Evolutionary conservation across 1,140 invertebrate species (phyloP).

Genomic region (Atopsyche davidsoni): DNA sequence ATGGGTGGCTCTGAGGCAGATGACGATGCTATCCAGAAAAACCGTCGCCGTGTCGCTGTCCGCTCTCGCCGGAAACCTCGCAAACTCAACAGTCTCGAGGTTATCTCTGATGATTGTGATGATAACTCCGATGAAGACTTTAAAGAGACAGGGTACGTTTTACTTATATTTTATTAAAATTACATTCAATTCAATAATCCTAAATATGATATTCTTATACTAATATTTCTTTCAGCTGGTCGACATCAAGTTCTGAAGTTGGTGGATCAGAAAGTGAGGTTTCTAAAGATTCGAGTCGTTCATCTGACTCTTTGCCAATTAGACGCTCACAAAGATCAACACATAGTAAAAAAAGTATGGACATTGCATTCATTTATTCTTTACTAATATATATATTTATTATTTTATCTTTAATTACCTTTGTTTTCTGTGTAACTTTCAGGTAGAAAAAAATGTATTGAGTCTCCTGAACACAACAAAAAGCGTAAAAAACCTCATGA

Average conservation of each 20-base stretch:
- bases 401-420: neutral
- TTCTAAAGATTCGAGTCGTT: slow-evolving; percentile 32
- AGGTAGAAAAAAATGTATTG: slow-evolving; percentile 18
- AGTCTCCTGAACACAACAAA: slow-evolving; percentile 23
- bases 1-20: slow-evolving; percentile 39
- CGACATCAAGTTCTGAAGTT: slow-evolving; percentile 29
- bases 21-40: slow-evolving; percentile 49
- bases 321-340: slow-evolving; percentile 32
- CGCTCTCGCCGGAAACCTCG: slow-evolving; percentile 61
- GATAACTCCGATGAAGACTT: slow-evolving; percentile 80
- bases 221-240: slow-evolving; percentile 18
- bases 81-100: slow-evolving; percentile 74
- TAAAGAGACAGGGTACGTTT: slow-evolving; percentile 49
- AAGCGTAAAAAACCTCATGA: slow-evolving; percentile 19
- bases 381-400: slow-evolving; percentile 3
- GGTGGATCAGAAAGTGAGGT: slow-evolving; percentile 35
- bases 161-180: neutral
- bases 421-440: neutral
- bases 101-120: slow-evolving; percentile 72
- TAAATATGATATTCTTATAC: neutral
- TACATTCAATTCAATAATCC: neutral
- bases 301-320: slow-evolving; percentile 40
- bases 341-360: slow-evolving; percentile 29
- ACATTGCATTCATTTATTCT: neutral
- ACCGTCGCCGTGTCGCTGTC: slow-evolving; percentile 35